phyloP scores from a whole-genome alignment of 2,113 vertebrate species.

The Oryzias curvinotus region DNA sequence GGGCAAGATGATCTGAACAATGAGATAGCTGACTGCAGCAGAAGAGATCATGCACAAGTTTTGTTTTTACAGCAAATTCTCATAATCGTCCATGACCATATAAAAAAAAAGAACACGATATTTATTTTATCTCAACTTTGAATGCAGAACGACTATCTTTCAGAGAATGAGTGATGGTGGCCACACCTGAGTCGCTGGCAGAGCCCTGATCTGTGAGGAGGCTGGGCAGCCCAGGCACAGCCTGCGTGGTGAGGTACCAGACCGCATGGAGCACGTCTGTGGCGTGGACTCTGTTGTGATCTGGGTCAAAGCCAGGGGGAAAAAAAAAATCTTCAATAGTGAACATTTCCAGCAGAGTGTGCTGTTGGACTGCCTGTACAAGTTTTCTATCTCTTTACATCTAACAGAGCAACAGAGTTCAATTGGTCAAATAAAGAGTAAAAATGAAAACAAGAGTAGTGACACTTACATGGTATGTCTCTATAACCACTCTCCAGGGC shows the following conservation, averaged over 20 bases:
- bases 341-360: constrained; percentile 52
- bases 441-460: neutral
- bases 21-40: constrained; percentile 21
- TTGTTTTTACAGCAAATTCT: too few relatives aligned
- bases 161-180: neutral
- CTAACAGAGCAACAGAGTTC: neutral
- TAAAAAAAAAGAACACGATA: too few relatives aligned
- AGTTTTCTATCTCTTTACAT: neutral
- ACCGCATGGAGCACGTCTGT: constrained; percentile 98
- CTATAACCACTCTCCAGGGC: constrained; percentile 96
- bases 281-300: constrained; percentile 97
- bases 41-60: neutral
- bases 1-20: constrained; percentile 42
- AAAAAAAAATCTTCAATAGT: constrained; percentile 15
- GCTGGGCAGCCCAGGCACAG: constrained; percentile 89
- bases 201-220: constrained; percentile 86
- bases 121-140: too few relatives aligned
- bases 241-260: constrained; percentile 96
- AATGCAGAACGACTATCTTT: too few relatives aligned
- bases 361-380: constrained; percentile 22
- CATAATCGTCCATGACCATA: too few relatives aligned
- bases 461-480: constrained; percentile 94
- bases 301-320: constrained; percentile 65
- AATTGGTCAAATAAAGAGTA: neutral
- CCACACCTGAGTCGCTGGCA: constrained; percentile 89